Evolutionary conservation across 2,797 vertebrate genomes (phyloP).

Genomic region (Catostomus latipinnis): DNA sequence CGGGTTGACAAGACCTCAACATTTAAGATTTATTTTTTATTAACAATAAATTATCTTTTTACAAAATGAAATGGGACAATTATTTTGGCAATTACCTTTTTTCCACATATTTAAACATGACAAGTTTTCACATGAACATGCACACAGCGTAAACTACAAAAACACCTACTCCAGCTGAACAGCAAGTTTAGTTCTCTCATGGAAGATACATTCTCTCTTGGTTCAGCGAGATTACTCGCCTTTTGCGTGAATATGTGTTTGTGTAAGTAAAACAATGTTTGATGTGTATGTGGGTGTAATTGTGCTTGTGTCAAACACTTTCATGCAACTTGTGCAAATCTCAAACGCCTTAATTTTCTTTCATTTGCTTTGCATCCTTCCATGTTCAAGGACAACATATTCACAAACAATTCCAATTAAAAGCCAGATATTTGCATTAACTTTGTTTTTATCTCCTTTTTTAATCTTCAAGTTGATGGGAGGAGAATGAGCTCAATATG

Average conservation of each 20-base stretch:
- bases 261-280: conserved; percentile 2
- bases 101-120: conserved; percentile 50
- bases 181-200: conserved; percentile 37
- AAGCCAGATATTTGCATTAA: conserved; percentile 26
- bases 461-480: conserved; percentile 33
- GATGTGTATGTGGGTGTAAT: conserved; percentile 11
- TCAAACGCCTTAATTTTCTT: conserved; percentile 18
- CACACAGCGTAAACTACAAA: conserved; percentile 50
- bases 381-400: conserved; percentile 26
- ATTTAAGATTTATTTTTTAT: conserved; percentile 67
- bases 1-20: not conserved
- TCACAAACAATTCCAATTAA: conserved; percentile 36
- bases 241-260: conserved; percentile 26
- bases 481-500: conserved; percentile 11
- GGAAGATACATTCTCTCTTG: conserved; percentile 52
- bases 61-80: conserved; percentile 72
- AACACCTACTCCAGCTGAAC: conserved; percentile 57
- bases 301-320: conserved; percentile 14
- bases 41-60: conserved; percentile 76
- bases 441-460: conserved; percentile 26
- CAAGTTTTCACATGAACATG: conserved; percentile 53
- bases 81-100: conserved; percentile 57
- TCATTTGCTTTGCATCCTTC: conserved; percentile 41
- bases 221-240: conserved; percentile 41
- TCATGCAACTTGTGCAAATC: conserved; percentile 38